Evolutionary conservation across 2,888 invertebrate genomes (phyloP).

Genomic region (Caenorhabditis drosophilae): DNA sequence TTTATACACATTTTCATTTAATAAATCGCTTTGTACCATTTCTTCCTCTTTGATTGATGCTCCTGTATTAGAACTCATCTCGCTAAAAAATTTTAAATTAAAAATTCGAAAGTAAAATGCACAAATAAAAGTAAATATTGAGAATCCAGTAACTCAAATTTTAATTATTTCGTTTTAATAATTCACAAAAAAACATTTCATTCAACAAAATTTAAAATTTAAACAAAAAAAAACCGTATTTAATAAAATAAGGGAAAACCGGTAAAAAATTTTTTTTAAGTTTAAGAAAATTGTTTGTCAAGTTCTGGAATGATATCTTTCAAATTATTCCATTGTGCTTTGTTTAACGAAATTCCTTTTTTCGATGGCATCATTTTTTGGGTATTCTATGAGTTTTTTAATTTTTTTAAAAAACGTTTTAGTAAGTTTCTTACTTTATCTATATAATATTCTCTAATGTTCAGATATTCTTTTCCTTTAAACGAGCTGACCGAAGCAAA

Average conservation of each 20-base stretch:
- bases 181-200: neutral
- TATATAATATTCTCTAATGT: slow-evolving; percentile 63
- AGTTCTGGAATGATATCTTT: slow-evolving; percentile 48
- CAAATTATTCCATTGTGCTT: slow-evolving; percentile 54
- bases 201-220: slow-evolving; percentile 1
- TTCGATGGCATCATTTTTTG: slow-evolving; percentile 61
- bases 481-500: slow-evolving; percentile 52
- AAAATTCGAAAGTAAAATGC: neutral
- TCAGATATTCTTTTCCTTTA: slow-evolving; percentile 53
- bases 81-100: neutral
- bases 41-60: slow-evolving; percentile 3
- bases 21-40: slow-evolving; percentile 3
- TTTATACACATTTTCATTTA: neutral
- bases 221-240: neutral
- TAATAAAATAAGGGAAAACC: neutral
- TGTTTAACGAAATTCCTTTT: slow-evolving; percentile 56
- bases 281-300: slow-evolving; percentile 39
- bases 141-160: neutral
- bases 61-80: neutral
- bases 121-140: neutral
- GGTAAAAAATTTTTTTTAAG: too few species aligned
- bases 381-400: slow-evolving; percentile 30
- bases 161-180: neutral
- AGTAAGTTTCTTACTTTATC: slow-evolving; percentile 53
- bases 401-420: neutral